Base-by-base conservation (phyloP, 2,888 invertebrate species). In the Stomorhina lunata region DNA sequence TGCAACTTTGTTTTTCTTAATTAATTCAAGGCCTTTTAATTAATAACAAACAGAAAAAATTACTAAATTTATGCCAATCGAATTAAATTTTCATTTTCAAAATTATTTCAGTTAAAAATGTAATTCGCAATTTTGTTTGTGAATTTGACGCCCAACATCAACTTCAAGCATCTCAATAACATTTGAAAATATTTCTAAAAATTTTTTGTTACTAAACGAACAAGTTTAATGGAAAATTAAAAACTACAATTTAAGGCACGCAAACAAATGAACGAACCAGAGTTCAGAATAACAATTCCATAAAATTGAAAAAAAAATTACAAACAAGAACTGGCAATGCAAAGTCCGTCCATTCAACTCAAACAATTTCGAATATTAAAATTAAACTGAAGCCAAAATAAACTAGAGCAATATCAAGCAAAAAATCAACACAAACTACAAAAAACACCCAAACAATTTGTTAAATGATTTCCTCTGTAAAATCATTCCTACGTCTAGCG, bases 331-430 rank as follows among this genome's bases (percentile, higher is more conserved):
- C 43, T 53, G 6, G 17, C 5, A 45, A 55, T 45, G 12, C 34
- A 43, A 59, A 79, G 82, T 82, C 71, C 82, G 82, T 82, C 71
- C 82, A 82, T 79, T 82, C 82, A 82, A 82, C 82, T 79, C 71
- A 66, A 79, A 77, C 76, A 61, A 34, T 57, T 20, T 57, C 34
- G 40, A 48, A 37, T 50, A 45, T 48, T 61, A 22, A 65, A 72
- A 65, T n/a, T 32, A 59, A 10, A 65, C 50, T 29, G 34, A 71
- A 55, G 48, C 15, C 43, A 59, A 57, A 48, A 53, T 15, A 68
- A 71, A 81, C 78, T 65, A 45, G 78, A 77, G 75, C 73, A 79
- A 75, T 68, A 72, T 63, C 68, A 69, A 79, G 63, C 76, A 45
- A 25, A 59, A 53, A 53, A n/a, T 27, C 40, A 55, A 37, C 17